Conservation (phyloP, 1,140 invertebrate species). For the Aphidius ervi region DNA sequence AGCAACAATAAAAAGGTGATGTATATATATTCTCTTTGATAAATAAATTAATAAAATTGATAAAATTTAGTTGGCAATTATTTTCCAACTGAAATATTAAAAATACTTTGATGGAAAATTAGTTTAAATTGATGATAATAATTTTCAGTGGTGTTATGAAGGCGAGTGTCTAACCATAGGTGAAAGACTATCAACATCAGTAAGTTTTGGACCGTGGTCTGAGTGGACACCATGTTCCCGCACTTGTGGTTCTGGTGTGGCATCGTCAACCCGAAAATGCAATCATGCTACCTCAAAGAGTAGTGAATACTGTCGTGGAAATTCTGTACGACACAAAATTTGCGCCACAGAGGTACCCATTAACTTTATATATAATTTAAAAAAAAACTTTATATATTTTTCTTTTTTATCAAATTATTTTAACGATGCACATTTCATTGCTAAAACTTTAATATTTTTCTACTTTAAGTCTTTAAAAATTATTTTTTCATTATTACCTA, state of each 20-base stretch:
- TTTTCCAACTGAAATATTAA: too few species aligned
- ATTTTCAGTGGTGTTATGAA: too few species aligned
- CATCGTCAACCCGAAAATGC: slow-evolving; percentile 39
- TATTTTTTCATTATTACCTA: too few species aligned
- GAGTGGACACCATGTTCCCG: slow-evolving; percentile 57
- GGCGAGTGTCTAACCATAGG: slow-evolving; percentile 55
- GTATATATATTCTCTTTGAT: too few species aligned
- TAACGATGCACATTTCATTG: too few species aligned
- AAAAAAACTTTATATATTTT: background rate
- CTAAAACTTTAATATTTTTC: too few species aligned
- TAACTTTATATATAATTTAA: background rate
- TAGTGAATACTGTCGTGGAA: slow-evolving; percentile 54
- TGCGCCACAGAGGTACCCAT: slow-evolving; percentile 54
- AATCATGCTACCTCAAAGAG: slow-evolving; percentile 50
- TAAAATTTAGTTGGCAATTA: too few species aligned
- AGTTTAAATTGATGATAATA: too few species aligned
- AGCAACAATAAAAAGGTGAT: too few species aligned
- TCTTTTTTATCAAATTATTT: background rate
- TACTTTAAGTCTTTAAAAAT: too few species aligned
- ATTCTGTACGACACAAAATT: slow-evolving; percentile 51
- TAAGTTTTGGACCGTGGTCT: slow-evolving; percentile 56
- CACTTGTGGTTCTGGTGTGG: slow-evolving; percentile 60
- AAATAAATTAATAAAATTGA: too few species aligned
- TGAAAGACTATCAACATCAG: slow-evolving; percentile 53
- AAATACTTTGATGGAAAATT: too few species aligned